Percentiles rank a stretch among this genome's conserved stretches.
Evolutionary conservation across 1,140 invertebrate genomes (phyloP).

Genomic region (Drosophila kohkoa): DNA sequence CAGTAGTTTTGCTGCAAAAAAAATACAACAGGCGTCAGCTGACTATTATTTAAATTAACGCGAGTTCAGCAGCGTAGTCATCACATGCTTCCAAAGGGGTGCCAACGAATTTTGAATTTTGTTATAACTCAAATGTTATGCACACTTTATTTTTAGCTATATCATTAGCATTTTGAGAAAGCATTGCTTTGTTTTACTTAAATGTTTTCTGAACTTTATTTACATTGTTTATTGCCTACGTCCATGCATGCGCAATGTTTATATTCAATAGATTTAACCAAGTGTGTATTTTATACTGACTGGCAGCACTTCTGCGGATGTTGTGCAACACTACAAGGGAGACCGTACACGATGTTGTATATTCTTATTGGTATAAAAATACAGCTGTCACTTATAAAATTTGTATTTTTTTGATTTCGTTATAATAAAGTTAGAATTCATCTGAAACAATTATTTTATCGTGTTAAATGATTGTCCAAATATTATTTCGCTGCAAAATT

Average conservation of each 20-base stretch:
- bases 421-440: too few species aligned
- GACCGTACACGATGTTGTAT: too few species aligned
- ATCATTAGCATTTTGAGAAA: neutral
- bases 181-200: neutral
- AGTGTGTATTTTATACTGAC: too few species aligned
- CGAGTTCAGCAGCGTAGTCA: conserved; percentile 25
- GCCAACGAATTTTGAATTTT: neutral
- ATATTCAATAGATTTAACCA: conserved; percentile 10
- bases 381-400: too few species aligned
- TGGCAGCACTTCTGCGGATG: neutral
- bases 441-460: too few species aligned
- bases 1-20: conserved; percentile 5
- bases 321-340: neutral
- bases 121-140: neutral
- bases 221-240: conserved; percentile 10
- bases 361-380: too few species aligned
- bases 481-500: too few species aligned
- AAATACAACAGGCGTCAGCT: conserved; percentile 44
- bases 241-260: neutral
- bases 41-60: conserved; percentile 47
- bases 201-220: neutral
- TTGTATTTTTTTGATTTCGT: too few species aligned
- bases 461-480: too few species aligned
- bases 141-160: neutral
- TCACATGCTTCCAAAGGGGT: neutral